A percentile compares a stretch with the other conserved stretches of the same genome.
phyloP scores from a whole-genome alignment of 2,113 vertebrate genomes.

The Ictidomys tridecemlineatus region DNA sequence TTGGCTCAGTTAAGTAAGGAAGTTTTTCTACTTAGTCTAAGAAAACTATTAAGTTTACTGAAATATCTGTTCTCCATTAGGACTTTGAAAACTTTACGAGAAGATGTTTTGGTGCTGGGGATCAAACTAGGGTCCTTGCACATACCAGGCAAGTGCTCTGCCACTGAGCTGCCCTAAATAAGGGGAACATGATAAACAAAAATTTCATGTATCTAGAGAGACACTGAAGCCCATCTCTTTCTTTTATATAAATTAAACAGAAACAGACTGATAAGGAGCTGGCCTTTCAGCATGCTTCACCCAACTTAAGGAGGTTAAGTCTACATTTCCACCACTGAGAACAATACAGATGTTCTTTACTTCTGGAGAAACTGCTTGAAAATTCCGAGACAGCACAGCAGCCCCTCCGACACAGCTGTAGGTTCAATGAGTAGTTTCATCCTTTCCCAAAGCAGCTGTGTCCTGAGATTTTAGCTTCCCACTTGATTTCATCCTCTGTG shows the following conservation, averaged over 20 bases:
- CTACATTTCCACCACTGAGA: constrained; percentile 89
- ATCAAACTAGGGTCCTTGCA: neutral
- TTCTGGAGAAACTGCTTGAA: constrained; percentile 81
- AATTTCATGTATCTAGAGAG: constrained; percentile 6
- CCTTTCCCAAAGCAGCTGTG: constrained; percentile 88
- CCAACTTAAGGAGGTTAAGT: constrained; percentile 86
- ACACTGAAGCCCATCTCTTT: neutral
- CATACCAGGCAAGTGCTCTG: neutral
- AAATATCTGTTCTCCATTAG: neutral
- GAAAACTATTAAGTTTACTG: neutral
- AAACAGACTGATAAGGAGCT: constrained; percentile 54
- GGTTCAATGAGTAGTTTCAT: constrained; percentile 90
- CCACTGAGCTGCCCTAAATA: neutral
- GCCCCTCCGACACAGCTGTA: constrained; percentile 88
- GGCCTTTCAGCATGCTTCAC: constrained; percentile 77
- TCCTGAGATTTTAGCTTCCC: constrained; percentile 56
- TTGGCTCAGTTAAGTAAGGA: constrained; percentile 25
- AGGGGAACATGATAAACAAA: constrained; percentile 18
- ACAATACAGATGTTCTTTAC: constrained; percentile 86
- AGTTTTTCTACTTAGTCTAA: neutral
- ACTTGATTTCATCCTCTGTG: constrained; percentile 89
- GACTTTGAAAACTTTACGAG: constrained; percentile 34
- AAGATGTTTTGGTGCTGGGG: neutral
- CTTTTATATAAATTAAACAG: constrained; percentile 61
- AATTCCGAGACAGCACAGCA: constrained; percentile 85